These are phyloP conservation scores for Syngnathus scovelli DNA, from an alignment of 2,113 vertebrate species.

Conservation along the genomic window DNA sequence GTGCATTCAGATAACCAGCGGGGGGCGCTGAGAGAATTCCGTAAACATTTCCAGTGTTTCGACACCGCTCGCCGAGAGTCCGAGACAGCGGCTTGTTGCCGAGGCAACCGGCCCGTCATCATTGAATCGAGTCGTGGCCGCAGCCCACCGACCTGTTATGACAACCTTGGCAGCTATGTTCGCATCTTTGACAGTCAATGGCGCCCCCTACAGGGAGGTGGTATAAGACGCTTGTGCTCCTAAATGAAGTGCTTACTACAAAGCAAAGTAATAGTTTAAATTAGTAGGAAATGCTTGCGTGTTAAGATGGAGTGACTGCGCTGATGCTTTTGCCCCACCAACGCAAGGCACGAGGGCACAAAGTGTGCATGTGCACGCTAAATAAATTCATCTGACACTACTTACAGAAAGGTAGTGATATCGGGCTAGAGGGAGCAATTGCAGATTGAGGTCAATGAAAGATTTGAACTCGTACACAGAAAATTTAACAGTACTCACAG, in stretches of 20 bases:
- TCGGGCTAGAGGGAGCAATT: neutral
- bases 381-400: neutral
- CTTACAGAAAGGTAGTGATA: neutral
- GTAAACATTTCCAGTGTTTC: conserved; percentile 1
- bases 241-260: conserved; percentile 18
- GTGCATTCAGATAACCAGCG: neutral
- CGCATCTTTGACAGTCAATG: neutral
- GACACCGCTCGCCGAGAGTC: neutral
- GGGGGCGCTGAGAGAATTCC: neutral
- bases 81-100: neutral
- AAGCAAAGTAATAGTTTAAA: neutral
- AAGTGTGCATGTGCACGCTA: neutral
- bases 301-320: neutral
- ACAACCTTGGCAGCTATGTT: neutral
- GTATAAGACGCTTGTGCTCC: conserved; percentile 41
- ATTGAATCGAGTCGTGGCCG: neutral
- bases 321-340: neutral
- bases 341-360: conserved; percentile 5
- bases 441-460: neutral
- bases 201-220: neutral
- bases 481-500: neutral
- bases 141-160: neutral
- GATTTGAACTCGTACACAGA: neutral
- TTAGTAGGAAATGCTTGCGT: neutral
- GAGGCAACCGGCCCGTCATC: neutral